Percentiles rank a stretch among this genome's conserved stretches.
phyloP scores from a whole-genome alignment of 2,113 vertebrate species.

The Oncorhynchus tshawytscha region DNA sequence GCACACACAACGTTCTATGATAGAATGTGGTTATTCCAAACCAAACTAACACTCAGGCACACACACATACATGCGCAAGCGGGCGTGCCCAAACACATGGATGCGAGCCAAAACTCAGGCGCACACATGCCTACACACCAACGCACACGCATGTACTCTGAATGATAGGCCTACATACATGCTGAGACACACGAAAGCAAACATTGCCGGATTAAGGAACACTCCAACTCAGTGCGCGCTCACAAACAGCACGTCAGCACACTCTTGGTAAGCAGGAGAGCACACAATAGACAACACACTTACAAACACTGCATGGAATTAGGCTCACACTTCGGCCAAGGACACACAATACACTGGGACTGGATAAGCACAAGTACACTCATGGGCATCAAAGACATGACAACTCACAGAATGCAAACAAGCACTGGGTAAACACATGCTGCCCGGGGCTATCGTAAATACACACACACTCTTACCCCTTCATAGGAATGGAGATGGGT shows the following conservation, averaged over 20 bases:
- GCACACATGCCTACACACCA: constrained; percentile 1
- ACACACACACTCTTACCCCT: too few species aligned
- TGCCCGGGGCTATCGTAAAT: too few species aligned
- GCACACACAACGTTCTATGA: too few species aligned
- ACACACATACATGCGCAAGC: constrained; percentile 5
- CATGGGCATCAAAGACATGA: not conserved
- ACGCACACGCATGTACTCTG: not conserved
- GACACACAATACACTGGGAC: not conserved
- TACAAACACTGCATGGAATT: not conserved
- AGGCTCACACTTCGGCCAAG: not conserved
- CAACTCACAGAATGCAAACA: not conserved
- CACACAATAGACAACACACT: constrained; percentile 13
- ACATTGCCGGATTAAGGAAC: not conserved
- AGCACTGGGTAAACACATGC: not conserved
- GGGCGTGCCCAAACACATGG: not conserved
- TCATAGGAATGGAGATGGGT: too few species aligned
- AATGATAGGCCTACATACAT: not conserved
- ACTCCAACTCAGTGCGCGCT: not conserved
- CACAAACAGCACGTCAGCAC: not conserved
- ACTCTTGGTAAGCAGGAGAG: constrained; percentile 2
- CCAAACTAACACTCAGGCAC: not conserved
- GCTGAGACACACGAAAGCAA: not conserved
- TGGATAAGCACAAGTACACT: not conserved
- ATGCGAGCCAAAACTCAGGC: not conserved
- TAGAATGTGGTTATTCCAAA: too few species aligned